Conservation (phyloP, 1,140 invertebrate species). For the Zaprionus capensis region DNA sequence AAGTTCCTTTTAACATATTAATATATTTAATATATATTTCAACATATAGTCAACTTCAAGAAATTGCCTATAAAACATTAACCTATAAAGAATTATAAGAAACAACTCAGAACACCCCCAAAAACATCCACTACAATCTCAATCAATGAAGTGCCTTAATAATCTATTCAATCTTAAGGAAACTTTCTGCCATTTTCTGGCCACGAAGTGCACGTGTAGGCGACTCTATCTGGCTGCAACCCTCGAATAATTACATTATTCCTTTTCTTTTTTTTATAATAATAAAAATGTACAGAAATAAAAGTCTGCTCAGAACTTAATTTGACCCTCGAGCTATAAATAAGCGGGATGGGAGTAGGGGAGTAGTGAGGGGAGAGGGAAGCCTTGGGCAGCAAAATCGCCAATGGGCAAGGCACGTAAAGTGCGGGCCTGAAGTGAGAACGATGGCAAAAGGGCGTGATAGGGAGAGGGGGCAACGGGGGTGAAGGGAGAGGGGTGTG, state of each 20-base stretch:
- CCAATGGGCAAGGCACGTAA: slow-evolving; percentile 35
- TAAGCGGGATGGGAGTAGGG: slow-evolving; percentile 41
- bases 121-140: too few relatives aligned
- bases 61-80: too few relatives aligned
- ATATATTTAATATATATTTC: too few relatives aligned
- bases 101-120: too few relatives aligned
- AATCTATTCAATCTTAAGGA: neutral
- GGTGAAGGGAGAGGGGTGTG: neutral
- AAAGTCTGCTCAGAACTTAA: slow-evolving; percentile 58
- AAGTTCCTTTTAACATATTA: too few relatives aligned
- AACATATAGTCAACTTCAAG: too few relatives aligned
- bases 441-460: neutral
- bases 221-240: slow-evolving; percentile 7
- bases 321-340: slow-evolving; percentile 77
- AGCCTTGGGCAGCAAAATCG: neutral
- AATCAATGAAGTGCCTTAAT: too few relatives aligned
- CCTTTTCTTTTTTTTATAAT: slow-evolving; percentile 46
- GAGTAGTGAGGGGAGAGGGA: neutral
- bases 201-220: slow-evolving; percentile 5
- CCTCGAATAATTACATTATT: slow-evolving; percentile 69
- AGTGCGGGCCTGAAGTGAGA: slow-evolving; percentile 11
- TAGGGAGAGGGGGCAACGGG: neutral
- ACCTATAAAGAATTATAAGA: too few relatives aligned
- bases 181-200: neutral
- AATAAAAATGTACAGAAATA: slow-evolving; percentile 43